Percentiles rank a stretch among this genome's conserved stretches.
These are phyloP conservation scores for Mormyrops attenuatus DNA, from an alignment of 2,797 vertebrate genomes.

Conservation along the genomic window DNA sequence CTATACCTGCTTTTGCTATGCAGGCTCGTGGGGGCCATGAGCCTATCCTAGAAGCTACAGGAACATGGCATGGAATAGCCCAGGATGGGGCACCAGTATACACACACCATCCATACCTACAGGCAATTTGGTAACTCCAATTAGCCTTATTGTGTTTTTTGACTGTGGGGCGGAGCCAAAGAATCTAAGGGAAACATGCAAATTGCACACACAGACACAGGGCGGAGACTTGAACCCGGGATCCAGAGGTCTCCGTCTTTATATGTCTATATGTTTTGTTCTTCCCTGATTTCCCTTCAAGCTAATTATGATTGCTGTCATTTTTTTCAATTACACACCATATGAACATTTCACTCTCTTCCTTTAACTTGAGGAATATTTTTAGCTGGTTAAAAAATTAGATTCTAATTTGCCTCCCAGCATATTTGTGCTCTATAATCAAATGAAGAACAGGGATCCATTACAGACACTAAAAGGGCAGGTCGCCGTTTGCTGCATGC, in stretches of 20 bases:
- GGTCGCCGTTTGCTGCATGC: not conserved
- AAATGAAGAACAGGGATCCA: not conserved
- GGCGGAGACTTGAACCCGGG: not conserved
- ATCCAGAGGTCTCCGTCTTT: not conserved
- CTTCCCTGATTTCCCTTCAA: not conserved
- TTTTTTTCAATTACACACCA: not conserved
- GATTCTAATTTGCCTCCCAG: slow-evolving; percentile 1
- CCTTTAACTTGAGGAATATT: slow-evolving; percentile 6
- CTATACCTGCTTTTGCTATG: not conserved
- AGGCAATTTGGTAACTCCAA: not conserved
- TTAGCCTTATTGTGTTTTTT: not conserved
- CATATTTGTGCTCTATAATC: not conserved
- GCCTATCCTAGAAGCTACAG: not conserved
- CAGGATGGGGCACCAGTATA: not conserved
- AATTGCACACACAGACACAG: not conserved
- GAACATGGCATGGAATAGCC: not conserved
- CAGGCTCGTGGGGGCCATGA: not conserved
- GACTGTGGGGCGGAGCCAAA: not conserved
- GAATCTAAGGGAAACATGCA: not conserved
- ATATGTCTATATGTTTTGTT: not conserved
- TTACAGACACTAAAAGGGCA: not conserved
- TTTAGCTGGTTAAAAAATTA: not conserved
- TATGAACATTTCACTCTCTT: not conserved
- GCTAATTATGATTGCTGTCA: not conserved
- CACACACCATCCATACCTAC: not conserved